phyloP scores from a whole-genome alignment of 2,888 invertebrate species.

The Sarcophaga rosellei region DNA sequence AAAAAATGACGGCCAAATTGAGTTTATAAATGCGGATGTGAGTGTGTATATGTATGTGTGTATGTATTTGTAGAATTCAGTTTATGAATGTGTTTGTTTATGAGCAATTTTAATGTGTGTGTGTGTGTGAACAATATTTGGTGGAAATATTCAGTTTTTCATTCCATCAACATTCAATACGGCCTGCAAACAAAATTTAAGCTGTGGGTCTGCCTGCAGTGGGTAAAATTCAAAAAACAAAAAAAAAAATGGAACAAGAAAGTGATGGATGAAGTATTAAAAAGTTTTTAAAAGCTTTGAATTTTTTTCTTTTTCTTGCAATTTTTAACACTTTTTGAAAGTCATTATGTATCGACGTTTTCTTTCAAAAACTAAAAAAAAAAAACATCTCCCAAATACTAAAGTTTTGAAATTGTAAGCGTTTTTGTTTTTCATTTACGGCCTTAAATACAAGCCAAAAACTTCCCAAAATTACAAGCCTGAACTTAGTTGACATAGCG shows the following conservation, averaged over 20 bases:
- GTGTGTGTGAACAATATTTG: conserved; percentile 14
- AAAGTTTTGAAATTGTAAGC: no score
- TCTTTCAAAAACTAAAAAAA: no score
- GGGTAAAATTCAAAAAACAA: background rate
- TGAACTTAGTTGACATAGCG: no score
- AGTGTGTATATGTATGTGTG: background rate
- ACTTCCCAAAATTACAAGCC: no score
- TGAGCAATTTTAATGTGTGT: conserved; percentile 16
- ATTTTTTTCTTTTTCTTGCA: background rate
- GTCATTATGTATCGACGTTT: background rate
- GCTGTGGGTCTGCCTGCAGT: background rate
- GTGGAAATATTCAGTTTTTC: background rate
- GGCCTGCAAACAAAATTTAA: background rate
- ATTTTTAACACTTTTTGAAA: background rate
- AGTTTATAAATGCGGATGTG: conserved; percentile 40
- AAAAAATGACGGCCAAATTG: conserved; percentile 60
- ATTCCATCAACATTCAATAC: background rate
- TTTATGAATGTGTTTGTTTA: background rate
- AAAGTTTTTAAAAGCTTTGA: background rate
- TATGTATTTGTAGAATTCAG: background rate
- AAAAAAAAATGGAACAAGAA: background rate
- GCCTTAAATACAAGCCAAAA: no score
- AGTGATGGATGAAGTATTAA: background rate
- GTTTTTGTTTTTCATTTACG: no score
- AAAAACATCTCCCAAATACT: no score